phyloP scores from a whole-genome alignment of 2,113 vertebrate genomes.

The Engystomops pustulosus region DNA sequence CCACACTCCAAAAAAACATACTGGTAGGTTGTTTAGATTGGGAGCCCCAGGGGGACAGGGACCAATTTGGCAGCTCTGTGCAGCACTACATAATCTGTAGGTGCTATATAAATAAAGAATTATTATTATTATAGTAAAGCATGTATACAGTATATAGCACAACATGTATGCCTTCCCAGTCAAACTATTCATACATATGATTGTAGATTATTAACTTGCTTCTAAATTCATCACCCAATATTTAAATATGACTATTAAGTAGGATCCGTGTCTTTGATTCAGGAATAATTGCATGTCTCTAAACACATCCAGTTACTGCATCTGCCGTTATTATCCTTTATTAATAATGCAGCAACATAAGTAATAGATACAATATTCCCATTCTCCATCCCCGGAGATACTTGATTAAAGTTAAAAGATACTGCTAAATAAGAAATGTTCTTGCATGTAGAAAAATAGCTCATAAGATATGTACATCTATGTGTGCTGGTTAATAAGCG shows the following conservation, averaged over 20 bases:
- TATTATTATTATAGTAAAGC: too few relatives aligned
- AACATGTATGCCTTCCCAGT: too few relatives aligned
- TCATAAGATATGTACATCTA: neutral
- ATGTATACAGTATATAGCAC: too few relatives aligned
- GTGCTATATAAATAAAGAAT: too few relatives aligned
- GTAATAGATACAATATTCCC: constrained; percentile 34
- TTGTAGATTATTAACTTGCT: neutral
- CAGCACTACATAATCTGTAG: too few relatives aligned
- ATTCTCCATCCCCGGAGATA: constrained; percentile 17
- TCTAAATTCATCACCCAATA: constrained; percentile 4
- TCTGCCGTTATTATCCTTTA: constrained; percentile 33
- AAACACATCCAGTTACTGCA: neutral
- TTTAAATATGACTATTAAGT: constrained; percentile 8
- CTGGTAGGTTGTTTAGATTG: too few relatives aligned
- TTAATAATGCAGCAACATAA: constrained; percentile 35
- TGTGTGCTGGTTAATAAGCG: neutral
- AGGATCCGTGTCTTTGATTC: neutral
- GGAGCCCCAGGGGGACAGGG: too few relatives aligned
- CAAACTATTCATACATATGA: neutral
- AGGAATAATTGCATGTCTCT: neutral
- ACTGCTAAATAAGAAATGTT: constrained; percentile 4
- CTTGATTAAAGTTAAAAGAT: constrained; percentile 36
- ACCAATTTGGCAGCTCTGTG: too few relatives aligned
- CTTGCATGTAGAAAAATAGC: neutral
- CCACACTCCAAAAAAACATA: too few relatives aligned